Evolutionary conservation across 2,113 vertebrate genomes (phyloP).

Genomic region (Seriola quinqueradiata): DNA sequence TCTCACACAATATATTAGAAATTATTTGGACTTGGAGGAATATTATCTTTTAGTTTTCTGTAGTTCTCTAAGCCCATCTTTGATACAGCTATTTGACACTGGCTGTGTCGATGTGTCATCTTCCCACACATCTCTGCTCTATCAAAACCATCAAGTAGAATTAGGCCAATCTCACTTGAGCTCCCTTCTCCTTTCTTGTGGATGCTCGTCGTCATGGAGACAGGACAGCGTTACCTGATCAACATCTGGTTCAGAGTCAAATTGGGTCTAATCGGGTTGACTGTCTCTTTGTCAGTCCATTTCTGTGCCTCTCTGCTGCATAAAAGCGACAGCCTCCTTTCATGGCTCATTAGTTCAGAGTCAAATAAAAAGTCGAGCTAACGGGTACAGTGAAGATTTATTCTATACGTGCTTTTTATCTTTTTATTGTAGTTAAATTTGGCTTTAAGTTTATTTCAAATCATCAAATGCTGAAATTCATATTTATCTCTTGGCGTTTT

Average conservation of each 20-base stretch:
- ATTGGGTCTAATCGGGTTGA: conserved; percentile 59
- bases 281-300: conserved; percentile 35
- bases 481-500: neutral
- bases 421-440: neutral
- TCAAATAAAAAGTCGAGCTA: conserved; percentile 5
- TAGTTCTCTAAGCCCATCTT: neutral
- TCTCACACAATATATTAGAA: neutral
- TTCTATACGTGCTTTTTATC: neutral
- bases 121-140: conserved; percentile 12
- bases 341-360: conserved; percentile 13
- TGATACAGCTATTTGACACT: neutral
- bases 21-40: neutral
- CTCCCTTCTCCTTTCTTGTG: conserved; percentile 31
- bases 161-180: conserved; percentile 40
- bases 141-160: conserved; percentile 50
- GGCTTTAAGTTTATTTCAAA: neutral
- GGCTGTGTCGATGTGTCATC: neutral
- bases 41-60: neutral
- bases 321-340: conserved; percentile 28
- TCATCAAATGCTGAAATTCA: neutral
- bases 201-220: conserved; percentile 67
- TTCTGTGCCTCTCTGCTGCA: conserved; percentile 20
- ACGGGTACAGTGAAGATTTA: neutral
- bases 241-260: conserved; percentile 57
- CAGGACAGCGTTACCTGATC: conserved; percentile 40